Evolutionary conservation across 1,140 invertebrate genomes (phyloP).

Genomic region (Nasonia vitripennis): DNA sequence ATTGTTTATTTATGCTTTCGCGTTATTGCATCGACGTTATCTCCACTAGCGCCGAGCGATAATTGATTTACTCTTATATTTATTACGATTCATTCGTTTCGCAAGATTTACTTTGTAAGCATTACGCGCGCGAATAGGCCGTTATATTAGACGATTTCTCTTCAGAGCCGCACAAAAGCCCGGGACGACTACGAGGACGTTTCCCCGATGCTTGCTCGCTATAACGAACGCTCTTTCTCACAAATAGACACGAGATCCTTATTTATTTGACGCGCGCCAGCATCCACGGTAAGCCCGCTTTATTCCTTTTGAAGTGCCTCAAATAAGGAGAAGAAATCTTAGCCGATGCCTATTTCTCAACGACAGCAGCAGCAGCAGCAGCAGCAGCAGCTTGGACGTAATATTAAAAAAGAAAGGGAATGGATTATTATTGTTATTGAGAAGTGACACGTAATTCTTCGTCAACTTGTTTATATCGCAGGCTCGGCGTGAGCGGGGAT

Average conservation of each 20-base stretch:
- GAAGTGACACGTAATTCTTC: neutral
- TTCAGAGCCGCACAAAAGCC: neutral
- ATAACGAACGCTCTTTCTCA: conserved; percentile 4
- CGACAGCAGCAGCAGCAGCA: neutral
- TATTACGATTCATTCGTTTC: neutral
- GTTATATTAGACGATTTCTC: conserved; percentile 27
- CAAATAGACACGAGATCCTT: conserved; percentile 40
- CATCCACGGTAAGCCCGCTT: conserved; percentile 23
- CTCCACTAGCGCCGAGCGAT: neutral
- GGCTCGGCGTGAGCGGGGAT: neutral
- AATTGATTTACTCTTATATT: neutral
- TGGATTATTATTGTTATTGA: conserved; percentile 16
- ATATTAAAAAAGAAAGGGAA: conserved; percentile 26
- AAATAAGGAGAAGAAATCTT: conserved; percentile 1
- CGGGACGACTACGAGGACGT: no score
- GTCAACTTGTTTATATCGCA: neutral
- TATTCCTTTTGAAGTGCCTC: conserved; percentile 27
- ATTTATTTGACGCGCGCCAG: conserved; percentile 18
- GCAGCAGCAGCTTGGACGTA: neutral
- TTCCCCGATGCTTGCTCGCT: neutral
- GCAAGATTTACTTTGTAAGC: neutral
- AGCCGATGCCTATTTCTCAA: conserved; percentile 1
- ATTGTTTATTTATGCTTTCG: no score
- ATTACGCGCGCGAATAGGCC: neutral
- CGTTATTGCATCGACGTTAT: neutral